phyloP scores from a whole-genome alignment of 2,888 invertebrate species.

The Dryocosmus kuriphilus region DNA sequence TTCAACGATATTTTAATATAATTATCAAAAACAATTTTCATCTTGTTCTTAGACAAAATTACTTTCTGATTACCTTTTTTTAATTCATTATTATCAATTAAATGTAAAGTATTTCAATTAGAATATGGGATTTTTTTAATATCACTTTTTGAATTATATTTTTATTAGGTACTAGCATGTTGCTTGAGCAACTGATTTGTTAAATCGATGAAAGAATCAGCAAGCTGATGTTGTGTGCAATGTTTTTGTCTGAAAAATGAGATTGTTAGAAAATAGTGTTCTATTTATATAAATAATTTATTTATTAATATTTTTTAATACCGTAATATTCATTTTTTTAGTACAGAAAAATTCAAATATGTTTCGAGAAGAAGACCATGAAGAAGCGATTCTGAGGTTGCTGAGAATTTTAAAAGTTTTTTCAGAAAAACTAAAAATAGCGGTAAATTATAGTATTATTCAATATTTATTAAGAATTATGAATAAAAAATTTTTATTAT shows the following conservation, averaged over 20 bases:
- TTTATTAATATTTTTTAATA: neutral
- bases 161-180: neutral
- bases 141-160: no score
- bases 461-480: neutral
- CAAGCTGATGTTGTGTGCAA: neutral
- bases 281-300: neutral
- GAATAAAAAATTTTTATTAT: no score
- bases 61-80: no score
- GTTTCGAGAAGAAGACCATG: conserved; percentile 32
- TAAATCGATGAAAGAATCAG: neutral
- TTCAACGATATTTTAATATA: no score
- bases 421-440: conserved; percentile 47
- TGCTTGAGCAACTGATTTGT: neutral
- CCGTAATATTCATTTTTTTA: neutral
- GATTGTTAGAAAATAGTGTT: neutral
- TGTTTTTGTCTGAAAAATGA: neutral
- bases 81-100: no score
- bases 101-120: no score
- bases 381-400: conserved; percentile 48
- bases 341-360: neutral
- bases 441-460: conserved; percentile 40
- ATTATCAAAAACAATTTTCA: no score
- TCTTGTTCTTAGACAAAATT: no score
- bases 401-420: conserved; percentile 45
- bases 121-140: no score